Conservation (phyloP, 1,140 invertebrate species). For the Bilobella aurantiaca region DNA sequence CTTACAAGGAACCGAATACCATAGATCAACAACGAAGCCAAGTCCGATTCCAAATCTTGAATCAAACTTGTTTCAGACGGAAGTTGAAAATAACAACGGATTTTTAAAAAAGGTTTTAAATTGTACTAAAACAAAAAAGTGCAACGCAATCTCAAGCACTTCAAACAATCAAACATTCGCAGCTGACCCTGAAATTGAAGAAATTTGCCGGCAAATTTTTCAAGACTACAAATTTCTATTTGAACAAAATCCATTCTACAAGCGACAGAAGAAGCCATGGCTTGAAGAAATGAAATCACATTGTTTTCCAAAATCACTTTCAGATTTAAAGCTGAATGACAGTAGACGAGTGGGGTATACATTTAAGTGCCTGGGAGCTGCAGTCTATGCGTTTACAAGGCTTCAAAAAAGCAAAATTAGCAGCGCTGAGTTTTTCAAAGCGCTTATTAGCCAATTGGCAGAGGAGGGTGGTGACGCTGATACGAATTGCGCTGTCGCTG, state of each 20-base stretch:
- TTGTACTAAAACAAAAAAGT: no score
- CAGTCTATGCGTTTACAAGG: constrained; percentile 10
- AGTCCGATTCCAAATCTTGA: no score
- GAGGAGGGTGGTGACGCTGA: constrained; percentile 24
- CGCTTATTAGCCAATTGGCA: constrained; percentile 19
- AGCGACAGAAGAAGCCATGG: not conserved
- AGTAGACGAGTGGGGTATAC: constrained; percentile 17
- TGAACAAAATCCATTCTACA: not conserved
- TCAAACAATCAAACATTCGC: constrained; percentile 10
- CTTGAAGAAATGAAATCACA: constrained; percentile 6
- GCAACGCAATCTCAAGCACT: no score
- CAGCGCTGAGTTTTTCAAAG: constrained; percentile 14
- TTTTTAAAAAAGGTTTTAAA: no score
- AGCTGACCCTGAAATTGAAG: not conserved
- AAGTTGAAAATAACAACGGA: no score
- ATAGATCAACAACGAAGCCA: no score
- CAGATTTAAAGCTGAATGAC: constrained; percentile 16
- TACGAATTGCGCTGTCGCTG: constrained; percentile 27
- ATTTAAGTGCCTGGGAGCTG: constrained; percentile 24
- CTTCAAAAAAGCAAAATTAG: not conserved
- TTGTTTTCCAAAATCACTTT: constrained; percentile 9
- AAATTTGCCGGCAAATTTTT: constrained; percentile 10
- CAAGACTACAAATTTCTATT: constrained; percentile 14
- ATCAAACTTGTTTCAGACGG: no score
- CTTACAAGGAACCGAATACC: not conserved